phyloP scores from a whole-genome alignment of 1,140 invertebrate species.

The Globodera ellingtonae region DNA sequence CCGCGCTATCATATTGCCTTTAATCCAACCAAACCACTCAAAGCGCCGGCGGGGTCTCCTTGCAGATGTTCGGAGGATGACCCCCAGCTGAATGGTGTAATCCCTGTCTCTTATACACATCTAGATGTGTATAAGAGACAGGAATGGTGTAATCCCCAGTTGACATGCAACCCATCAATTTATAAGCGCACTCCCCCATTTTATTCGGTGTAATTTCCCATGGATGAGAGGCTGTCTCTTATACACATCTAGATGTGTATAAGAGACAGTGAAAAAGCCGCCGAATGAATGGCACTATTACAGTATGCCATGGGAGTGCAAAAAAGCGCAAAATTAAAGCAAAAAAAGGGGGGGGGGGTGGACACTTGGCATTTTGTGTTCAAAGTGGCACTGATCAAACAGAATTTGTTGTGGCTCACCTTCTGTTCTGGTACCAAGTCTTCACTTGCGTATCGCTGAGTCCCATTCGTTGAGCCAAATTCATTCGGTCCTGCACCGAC shows the following conservation, averaged over 20 bases:
- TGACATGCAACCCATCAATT: constrained; percentile 24
- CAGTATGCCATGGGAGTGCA: not conserved
- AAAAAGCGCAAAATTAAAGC: constrained; percentile 2
- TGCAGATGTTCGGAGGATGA: not conserved
- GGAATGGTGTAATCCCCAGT: constrained; percentile 19
- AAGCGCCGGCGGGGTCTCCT: not conserved
- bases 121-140: too few species aligned
- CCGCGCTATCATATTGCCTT: not conserved
- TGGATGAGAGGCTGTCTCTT: not conserved
- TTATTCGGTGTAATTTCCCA: constrained; percentile 1
- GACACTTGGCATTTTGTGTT: not conserved
- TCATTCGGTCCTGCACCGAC: constrained; percentile 96
- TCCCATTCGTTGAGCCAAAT: constrained; percentile 90
- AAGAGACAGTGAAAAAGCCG: not conserved
- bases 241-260: too few species aligned
- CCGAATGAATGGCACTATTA: constrained; percentile 10
- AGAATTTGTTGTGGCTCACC: constrained; percentile 72
- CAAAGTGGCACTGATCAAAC: not conserved
- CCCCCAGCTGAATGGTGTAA: not conserved
- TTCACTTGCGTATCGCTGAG: constrained; percentile 98
- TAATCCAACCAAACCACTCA: not conserved
- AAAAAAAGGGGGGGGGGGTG: not conserved
- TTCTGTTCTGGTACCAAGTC: constrained; percentile 98
- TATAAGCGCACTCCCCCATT: constrained; percentile 3
- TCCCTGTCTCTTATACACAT: too few species aligned